Base-by-base conservation (phyloP, 2,113 vertebrate species). In the Casuarius casuarius region DNA sequence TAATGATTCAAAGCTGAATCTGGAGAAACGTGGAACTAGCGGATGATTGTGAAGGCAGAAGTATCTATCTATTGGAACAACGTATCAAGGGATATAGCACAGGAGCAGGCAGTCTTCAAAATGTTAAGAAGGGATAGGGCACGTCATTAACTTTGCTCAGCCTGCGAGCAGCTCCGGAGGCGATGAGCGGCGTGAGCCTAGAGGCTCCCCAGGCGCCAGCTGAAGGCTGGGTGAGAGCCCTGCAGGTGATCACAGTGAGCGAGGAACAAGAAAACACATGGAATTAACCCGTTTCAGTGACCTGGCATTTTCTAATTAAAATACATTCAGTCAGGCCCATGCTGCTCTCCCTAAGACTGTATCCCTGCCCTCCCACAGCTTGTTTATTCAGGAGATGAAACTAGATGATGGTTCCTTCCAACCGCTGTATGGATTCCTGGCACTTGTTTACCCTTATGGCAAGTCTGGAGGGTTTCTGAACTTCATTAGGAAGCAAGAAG, bases 101-200 rank as follows among this genome's bases (percentile, higher is more conserved):
- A 67, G 56, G 84, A 54, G 46, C 22, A 73, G 18, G 15, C 23
- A 54, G 26, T 54, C 70, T 68, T 26, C 46, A 63, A 49, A 66
- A 11, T 2, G 1, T 28, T 35, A 68, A 28, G 35, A 19, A 10
- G 4, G 11, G 25, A 15, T 35, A 83, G 46, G 14, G 29, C 11
- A 25, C 35, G 33, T 35, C 33, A 12, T 0, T 17, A 29, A 29
- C 54, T 29, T 11, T 58, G 54, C 54, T 58, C 54, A 28, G 54
- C 18, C 8, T 31, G 56, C 0, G 0, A 3, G 9, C 25, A 49
- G 33, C 46, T 58, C 46, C 26, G 61, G 35, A 67, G 26, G 26
- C 21, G 19, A 8, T 4, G 40, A 10, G 20, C 11, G 5, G 6
- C 12, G 10, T 0, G 0, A 5, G 26, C 8, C 0, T 5, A 2